Percentiles rank a stretch among this genome's conserved stretches.
Conservation (phyloP, 2,113 vertebrate genomes). For the Calidris pugnax region DNA sequence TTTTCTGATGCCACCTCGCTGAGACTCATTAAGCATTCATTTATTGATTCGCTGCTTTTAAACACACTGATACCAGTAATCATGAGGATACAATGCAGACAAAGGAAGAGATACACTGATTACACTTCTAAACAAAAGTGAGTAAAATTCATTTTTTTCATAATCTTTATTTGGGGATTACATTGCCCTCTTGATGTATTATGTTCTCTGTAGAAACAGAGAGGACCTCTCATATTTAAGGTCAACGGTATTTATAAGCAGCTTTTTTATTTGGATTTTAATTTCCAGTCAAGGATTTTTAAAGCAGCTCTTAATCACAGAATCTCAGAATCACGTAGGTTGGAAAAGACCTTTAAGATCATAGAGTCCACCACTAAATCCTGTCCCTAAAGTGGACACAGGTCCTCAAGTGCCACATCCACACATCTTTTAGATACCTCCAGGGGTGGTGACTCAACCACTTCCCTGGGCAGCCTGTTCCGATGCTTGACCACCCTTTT, state of each 20-base stretch:
- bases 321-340: not conserved
- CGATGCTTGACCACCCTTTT: not conserved
- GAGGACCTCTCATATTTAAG: not conserved
- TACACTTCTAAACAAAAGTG: not conserved
- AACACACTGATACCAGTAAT: not conserved
- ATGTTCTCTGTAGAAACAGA: not conserved
- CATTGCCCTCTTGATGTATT: not conserved
- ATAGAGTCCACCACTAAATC: not conserved
- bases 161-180: not conserved
- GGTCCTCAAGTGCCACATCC: not conserved
- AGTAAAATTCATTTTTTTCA: not conserved
- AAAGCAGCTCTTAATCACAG: not conserved
- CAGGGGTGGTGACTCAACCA: not conserved
- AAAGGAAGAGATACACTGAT: not conserved
- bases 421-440: not conserved
- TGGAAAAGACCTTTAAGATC: not conserved
- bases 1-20: not conserved
- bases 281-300: not conserved
- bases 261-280: not conserved
- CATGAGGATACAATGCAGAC: not conserved
- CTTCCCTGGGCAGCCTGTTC: not conserved
- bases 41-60: not conserved
- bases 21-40: not conserved
- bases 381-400: too few species aligned
- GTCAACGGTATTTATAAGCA: not conserved